Conservation (phyloP, 1,140 invertebrate genomes). For the Penaeus japonicus region DNA sequence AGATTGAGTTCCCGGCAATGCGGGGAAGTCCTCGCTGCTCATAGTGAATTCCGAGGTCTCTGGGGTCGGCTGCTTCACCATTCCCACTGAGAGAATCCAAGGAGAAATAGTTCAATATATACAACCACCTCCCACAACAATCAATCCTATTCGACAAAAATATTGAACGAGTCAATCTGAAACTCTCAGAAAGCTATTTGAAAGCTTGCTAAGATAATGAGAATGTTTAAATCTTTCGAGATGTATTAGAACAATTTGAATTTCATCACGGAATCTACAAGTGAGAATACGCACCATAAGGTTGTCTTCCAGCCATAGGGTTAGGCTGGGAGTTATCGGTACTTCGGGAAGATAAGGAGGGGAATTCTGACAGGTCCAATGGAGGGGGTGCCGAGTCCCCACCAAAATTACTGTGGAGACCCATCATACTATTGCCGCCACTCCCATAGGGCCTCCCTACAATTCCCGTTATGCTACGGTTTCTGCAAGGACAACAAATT, state of each 20-base stretch:
- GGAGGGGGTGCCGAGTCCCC: conserved; percentile 57
- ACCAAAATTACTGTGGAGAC: conserved; percentile 52
- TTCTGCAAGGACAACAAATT: neutral
- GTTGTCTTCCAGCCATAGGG: conserved; percentile 52
- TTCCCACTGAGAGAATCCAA: conserved; percentile 75
- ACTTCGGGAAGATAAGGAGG: conserved; percentile 59
- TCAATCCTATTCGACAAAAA: too few species aligned
- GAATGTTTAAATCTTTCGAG: too few species aligned
- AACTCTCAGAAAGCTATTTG: too few species aligned
- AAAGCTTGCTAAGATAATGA: too few species aligned
- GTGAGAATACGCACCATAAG: conserved; percentile 39
- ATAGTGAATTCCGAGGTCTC: conserved; percentile 96
- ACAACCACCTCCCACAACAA: too few species aligned
- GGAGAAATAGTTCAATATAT: too few species aligned
- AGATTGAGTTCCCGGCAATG: conserved; percentile 75
- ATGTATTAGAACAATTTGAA: too few species aligned
- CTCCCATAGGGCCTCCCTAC: conserved; percentile 42
- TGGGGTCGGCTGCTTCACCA: conserved; percentile 92
- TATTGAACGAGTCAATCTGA: too few species aligned
- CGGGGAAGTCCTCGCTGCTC: conserved; percentile 98
- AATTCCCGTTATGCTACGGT: conserved; percentile 26
- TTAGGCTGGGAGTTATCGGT: conserved; percentile 49
- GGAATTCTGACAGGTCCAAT: conserved; percentile 63
- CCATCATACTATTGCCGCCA: conserved; percentile 50
- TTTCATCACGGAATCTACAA: neutral